Percentiles rank a stretch among this genome's conserved stretches.
These are phyloP conservation scores for Numenius arquata DNA, from an alignment of 2,113 vertebrate genomes.

Conservation along the genomic window DNA sequence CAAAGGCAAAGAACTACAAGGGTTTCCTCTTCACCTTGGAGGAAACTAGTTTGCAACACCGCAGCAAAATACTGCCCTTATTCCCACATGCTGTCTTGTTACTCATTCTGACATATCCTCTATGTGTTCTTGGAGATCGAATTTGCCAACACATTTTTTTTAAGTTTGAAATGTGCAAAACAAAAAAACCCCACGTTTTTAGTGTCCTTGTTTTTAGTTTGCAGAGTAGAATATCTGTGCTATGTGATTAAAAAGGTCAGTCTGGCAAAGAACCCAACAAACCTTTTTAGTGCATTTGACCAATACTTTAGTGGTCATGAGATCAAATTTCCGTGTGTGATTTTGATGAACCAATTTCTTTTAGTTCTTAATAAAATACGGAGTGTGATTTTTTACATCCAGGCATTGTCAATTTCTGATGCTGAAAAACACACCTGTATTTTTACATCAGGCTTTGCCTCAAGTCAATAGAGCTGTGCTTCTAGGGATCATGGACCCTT, in stretches of 20 bases:
- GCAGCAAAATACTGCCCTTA: background rate
- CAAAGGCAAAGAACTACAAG: background rate
- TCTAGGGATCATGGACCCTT: background rate
- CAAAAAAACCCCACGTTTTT: no score
- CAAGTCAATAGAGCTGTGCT: background rate
- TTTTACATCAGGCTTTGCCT: background rate
- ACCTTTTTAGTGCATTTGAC: background rate
- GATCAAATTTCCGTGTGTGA: background rate
- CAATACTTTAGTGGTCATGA: background rate
- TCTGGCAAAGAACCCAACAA: background rate
- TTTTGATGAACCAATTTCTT: background rate
- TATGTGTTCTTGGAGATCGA: background rate
- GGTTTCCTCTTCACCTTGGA: background rate
- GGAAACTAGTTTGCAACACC: background rate
- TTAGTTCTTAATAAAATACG: background rate
- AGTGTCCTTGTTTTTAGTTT: background rate
- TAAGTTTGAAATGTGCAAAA: background rate
- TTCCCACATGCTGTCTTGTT: background rate
- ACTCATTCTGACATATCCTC: background rate
- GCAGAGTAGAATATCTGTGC: background rate
- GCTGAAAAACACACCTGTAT: background rate
- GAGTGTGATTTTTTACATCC: background rate
- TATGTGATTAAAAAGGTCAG: rapidly evolving
- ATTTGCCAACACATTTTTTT: background rate
- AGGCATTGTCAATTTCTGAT: background rate